Evolutionary conservation across 2,797 vertebrate genomes (phyloP), one percentile per base, ranked within the genome.

Genomic region (Antennarius maculatus): DNA sequence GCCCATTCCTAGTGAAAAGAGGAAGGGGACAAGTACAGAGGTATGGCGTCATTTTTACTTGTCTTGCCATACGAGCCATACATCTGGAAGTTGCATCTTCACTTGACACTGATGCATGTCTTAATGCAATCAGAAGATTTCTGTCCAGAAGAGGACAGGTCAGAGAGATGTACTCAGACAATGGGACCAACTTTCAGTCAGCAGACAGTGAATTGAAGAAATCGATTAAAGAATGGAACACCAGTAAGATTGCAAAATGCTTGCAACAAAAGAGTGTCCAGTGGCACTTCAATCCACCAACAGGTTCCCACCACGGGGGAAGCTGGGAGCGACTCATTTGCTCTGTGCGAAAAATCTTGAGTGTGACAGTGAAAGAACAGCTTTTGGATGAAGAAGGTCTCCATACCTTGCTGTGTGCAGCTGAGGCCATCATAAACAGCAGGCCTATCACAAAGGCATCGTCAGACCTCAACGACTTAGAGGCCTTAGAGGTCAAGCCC

Each of bases 71-170:
- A 39, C 3, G 54, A 27, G 66, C 66, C 0, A 6, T 76, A 2
- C 55, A 72, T 39, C 10, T 65, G 0, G 48, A 72, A 16, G 28
- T 61, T 6, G 65, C 69, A 5, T 47, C 75, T 8, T 69, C 48
- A 2, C 56, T 66, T 8, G 53, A 66, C 48, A 66, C 70, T 2
- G 45, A 76, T 39, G 37, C 52, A 2, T 66, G 66, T 12, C 42
- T 74, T 3, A 79, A 55, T 1, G 45, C 67, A 28, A 59, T 74
- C 0, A 39, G 66, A 46, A 69, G 57, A 56, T 69, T 76, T 7
- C 1, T 76, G 11, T 53, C 58, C 3, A 63, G 60, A n/a, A 57
- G 64, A 69, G 60, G 69, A 41, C 69, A 74, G 46, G 55, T 69
- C 5, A 65, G 2, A 61, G 62, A 61, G 16, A 61, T 69, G 15